Percentiles rank a stretch among this genome's conserved stretches.
Evolutionary conservation across 2,797 vertebrate species (phyloP).

Genomic region (Lemur catta): DNA sequence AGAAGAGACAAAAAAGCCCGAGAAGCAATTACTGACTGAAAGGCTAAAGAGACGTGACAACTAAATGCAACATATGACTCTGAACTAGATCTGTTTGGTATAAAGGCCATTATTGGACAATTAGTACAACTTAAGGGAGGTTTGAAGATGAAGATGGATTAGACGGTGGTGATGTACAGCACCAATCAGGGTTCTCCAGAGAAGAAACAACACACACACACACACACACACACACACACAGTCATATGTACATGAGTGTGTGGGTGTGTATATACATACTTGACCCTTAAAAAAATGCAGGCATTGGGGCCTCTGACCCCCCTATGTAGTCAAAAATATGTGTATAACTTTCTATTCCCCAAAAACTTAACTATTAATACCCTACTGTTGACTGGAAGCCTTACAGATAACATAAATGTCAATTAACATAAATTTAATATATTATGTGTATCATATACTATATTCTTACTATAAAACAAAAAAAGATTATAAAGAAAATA

Average conservation of each 20-base stretch:
- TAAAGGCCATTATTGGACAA: neutral
- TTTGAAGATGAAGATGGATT: neutral
- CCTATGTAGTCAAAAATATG: neutral
- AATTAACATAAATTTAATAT: too few relatives aligned
- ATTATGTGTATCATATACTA: too few relatives aligned
- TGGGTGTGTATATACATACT: too few relatives aligned
- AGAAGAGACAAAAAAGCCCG: neutral
- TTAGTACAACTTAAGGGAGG: too few relatives aligned
- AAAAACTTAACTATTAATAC: neutral
- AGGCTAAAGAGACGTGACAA: neutral
- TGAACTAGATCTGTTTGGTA: neutral
- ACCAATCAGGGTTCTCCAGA: neutral
- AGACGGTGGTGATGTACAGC: neutral
- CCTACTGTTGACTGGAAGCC: neutral
- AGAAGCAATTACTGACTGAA: neutral
- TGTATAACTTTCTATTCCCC: neutral
- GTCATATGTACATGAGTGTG: too few relatives aligned
- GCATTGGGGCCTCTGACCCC: too few relatives aligned
- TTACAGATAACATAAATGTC: neutral
- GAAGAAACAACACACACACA: neutral
- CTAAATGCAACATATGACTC: neutral
- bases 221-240: too few relatives aligned
- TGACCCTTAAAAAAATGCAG: too few relatives aligned
- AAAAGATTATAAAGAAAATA: too few relatives aligned
- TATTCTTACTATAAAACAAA: too few relatives aligned